Conservation (phyloP, 1,140 invertebrate species). For the Cherax destructor region DNA sequence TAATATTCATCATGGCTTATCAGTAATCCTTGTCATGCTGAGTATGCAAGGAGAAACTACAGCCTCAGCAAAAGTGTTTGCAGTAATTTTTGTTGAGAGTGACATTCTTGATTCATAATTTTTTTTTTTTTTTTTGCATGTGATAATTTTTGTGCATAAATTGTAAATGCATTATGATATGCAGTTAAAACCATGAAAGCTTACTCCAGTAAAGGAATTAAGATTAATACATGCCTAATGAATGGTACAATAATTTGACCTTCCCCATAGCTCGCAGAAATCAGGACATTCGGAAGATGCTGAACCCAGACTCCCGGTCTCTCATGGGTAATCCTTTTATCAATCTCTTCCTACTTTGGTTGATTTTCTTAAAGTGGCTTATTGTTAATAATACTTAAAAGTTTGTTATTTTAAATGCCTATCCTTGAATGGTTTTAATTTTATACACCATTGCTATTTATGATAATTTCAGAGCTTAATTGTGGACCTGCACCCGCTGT, state of each 20-base stretch:
- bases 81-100: too few species aligned
- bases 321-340: slow-evolving; percentile 64
- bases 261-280: slow-evolving; percentile 65
- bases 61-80: too few species aligned
- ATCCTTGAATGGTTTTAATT: neutral
- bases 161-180: neutral
- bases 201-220: neutral
- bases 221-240: neutral
- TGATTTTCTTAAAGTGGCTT: neutral
- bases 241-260: slow-evolving; percentile 13
- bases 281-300: slow-evolving; percentile 71
- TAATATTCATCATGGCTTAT: too few species aligned
- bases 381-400: neutral
- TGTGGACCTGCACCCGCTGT: neutral
- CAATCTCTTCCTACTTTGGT: neutral
- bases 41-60: too few species aligned
- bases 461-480: neutral
- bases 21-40: too few species aligned
- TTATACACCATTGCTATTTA: neutral
- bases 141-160: neutral
- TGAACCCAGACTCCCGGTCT: slow-evolving; percentile 67
- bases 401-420: neutral
- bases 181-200: neutral
- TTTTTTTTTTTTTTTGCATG: too few species aligned
- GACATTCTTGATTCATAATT: too few species aligned